Evolutionary conservation across 2,888 invertebrate genomes (phyloP).

Genomic region (Drosophila suboccidentalis): DNA sequence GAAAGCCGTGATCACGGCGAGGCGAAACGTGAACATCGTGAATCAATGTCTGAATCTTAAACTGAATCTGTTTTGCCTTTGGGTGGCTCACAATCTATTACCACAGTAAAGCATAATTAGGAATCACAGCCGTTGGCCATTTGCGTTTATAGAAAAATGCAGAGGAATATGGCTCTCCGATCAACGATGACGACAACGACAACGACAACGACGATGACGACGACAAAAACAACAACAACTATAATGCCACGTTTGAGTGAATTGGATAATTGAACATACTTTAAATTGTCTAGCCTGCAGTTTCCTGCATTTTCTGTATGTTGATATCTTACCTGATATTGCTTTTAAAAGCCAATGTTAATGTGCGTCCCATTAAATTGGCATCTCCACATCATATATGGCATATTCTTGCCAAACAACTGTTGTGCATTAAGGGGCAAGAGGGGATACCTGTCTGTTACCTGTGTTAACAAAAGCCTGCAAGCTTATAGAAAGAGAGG

Average conservation of each 20-base stretch:
- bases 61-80: slow-evolving; percentile 14
- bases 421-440: slow-evolving; percentile 60
- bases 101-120: slow-evolving; percentile 50
- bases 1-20: slow-evolving; percentile 44
- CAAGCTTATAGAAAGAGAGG: neutral
- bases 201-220: slow-evolving; percentile 1
- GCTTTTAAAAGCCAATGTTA: slow-evolving; percentile 50
- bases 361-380: slow-evolving; percentile 36
- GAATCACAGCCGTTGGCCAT: slow-evolving; percentile 36
- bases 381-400: slow-evolving; percentile 6
- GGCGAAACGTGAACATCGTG: slow-evolving; percentile 69
- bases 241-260: slow-evolving; percentile 64
- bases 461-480: neutral
- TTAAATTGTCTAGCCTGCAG: slow-evolving; percentile 35
- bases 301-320: slow-evolving; percentile 29
- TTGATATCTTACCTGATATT: slow-evolving; percentile 49
- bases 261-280: slow-evolving; percentile 73
- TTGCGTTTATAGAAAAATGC: slow-evolving; percentile 43
- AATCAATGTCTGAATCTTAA: slow-evolving; percentile 39
- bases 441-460: slow-evolving; percentile 10
- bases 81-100: slow-evolving; percentile 49
- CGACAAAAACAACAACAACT: slow-evolving; percentile 6
- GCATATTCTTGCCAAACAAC: slow-evolving; percentile 43
- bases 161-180: slow-evolving; percentile 25
- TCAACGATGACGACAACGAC: slow-evolving; percentile 48